These are phyloP conservation scores for Drosophila gaucha DNA, from an alignment of 2,888 invertebrate genomes.

Conservation along the genomic window DNA sequence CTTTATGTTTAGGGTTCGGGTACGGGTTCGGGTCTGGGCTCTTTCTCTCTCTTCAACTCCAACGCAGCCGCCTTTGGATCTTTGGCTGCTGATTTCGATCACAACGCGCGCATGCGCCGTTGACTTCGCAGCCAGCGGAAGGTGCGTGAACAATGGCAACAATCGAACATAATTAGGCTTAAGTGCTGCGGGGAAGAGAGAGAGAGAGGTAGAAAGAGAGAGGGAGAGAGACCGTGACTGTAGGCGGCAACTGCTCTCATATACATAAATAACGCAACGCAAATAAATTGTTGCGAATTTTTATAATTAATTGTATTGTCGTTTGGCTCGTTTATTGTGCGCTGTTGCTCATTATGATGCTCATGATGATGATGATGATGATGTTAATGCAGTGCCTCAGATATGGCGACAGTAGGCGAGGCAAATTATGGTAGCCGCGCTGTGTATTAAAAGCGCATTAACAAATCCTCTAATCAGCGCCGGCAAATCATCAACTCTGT, in stretches of 20 bases:
- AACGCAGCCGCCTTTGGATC: slow-evolving; percentile 46
- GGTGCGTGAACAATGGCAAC: slow-evolving; percentile 79
- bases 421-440: slow-evolving; percentile 41
- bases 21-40: slow-evolving; percentile 21
- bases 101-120: slow-evolving; percentile 17
- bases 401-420: slow-evolving; percentile 55
- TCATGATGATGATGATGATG: slow-evolving; percentile 32
- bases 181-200: slow-evolving; percentile 46
- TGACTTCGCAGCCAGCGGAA: slow-evolving; percentile 40
- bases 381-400: slow-evolving; percentile 50
- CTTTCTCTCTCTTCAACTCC: slow-evolving; percentile 27
- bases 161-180: slow-evolving; percentile 81
- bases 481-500: slow-evolving; percentile 60
- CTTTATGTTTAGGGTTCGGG: slow-evolving; percentile 2
- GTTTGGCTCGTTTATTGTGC: slow-evolving; percentile 56
- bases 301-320: slow-evolving; percentile 81
- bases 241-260: slow-evolving; percentile 50
- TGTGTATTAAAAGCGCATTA: slow-evolving; percentile 74
- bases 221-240: slow-evolving; percentile 3
- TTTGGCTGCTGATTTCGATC: slow-evolving; percentile 68
- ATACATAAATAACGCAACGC: slow-evolving; percentile 68
- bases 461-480: slow-evolving; percentile 78
- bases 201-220: background rate
- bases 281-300: slow-evolving; percentile 79
- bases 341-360: slow-evolving; percentile 27